A percentile compares a stretch with the other conserved stretches of the same genome.
Evolutionary conservation across 1,140 invertebrate species (phyloP).

Genomic region (Parapsyche elsis): DNA sequence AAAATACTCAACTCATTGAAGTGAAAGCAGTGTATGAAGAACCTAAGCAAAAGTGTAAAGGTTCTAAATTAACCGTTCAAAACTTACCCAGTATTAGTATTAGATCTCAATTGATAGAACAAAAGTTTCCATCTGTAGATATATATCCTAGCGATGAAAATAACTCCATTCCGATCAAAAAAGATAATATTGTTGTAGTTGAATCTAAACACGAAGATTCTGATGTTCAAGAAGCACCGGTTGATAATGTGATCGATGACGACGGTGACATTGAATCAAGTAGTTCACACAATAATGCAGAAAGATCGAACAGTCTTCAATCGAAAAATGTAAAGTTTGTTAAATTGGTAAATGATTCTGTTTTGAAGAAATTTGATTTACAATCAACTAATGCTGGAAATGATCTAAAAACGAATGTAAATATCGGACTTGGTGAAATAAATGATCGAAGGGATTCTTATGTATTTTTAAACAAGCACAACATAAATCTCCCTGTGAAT

Average conservation of each 20-base stretch:
- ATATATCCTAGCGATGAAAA: conserved; percentile 59
- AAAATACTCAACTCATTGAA: conserved; percentile 36
- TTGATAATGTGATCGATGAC: conserved; percentile 15
- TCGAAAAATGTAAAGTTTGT: neutral
- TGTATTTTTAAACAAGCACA: conserved; percentile 23
- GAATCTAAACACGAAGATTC: conserved; percentile 57
- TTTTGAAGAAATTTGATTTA: neutral
- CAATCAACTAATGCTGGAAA: neutral
- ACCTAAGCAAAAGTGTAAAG: neutral
- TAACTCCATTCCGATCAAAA: conserved; percentile 45
- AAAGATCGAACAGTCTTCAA: neutral
- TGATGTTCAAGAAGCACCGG: conserved; percentile 1
- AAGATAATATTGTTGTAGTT: conserved; percentile 61
- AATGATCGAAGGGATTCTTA: neutral
- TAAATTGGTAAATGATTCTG: neutral
- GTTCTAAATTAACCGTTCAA: conserved; percentile 60
- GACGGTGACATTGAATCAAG: neutral
- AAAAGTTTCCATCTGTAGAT: conserved; percentile 64
- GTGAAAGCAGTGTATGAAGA: conserved; percentile 20
- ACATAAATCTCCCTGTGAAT: neutral
- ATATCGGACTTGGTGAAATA: neutral
- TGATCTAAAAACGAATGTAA: neutral
- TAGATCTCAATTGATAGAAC: conserved; percentile 64
- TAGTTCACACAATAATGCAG: neutral
- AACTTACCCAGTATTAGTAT: conserved; percentile 65